Base-by-base conservation (phyloP, 2,888 invertebrate species). In the Stictocephala bisonia region DNA sequence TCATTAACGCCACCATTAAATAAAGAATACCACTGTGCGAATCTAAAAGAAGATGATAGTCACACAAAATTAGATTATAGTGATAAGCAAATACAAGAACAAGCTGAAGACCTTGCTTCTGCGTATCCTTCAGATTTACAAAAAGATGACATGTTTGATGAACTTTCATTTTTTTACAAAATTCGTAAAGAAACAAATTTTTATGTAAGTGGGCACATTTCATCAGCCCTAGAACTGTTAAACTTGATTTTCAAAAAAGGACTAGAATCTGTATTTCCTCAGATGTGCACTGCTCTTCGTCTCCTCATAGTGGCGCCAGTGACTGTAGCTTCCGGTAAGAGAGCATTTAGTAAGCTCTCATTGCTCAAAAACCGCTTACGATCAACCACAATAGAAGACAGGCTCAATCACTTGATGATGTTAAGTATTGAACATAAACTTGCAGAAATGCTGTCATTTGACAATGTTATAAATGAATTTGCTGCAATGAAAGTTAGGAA, bases 71-170 rank as follows among this genome's bases (percentile, higher is more conserved):
- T n/a, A n/a, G n/a, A n/a, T n/a, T n/a, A n/a, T n/a, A n/a, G n/a
- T n/a, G n/a, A 48, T 22, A 48, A 48, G 6, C 18, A 48, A 48
- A 9, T 48, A 22, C 2, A 2, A 22, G 7, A 48, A 13, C 48
- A 48, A 48, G 48, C 48, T 31, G 58, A 58, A 31, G 29, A 29
- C 11, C 31, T 56, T 24, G 56, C 13, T 7, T 56, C 56, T n/a
- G 27, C 56, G 18, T 56, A n/a, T 56, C 56, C 56, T 26, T 56
- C 56, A 56, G 27, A 56, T n/a, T 56, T 56, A 26, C 22, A 26
- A 9, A 24, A 56, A 56, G 29, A 56, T n/a, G n/a, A n/a, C n/a
- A n/a, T n/a, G n/a, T n/a, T 4, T 24, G 11, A 26, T 7, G 29
- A 27, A 56, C 56, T 26, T 18, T 18, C 18, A 9, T 6, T 48